Evolutionary conservation across 2,113 vertebrate species (phyloP).

Genomic region (Oncorhynchus kisutch): DNA sequence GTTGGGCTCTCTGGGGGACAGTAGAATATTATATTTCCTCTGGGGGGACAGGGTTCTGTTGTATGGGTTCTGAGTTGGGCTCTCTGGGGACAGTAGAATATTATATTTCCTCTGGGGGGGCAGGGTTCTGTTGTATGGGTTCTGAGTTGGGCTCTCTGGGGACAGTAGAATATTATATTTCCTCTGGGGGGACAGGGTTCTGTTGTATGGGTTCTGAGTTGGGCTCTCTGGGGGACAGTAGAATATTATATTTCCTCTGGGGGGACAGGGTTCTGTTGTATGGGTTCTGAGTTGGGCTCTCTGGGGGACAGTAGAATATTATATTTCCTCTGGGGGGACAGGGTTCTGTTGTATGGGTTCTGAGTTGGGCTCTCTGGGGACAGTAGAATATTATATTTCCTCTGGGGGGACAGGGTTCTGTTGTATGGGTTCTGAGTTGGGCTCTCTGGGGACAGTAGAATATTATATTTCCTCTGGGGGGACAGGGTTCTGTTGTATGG

Average conservation of each 20-base stretch:
- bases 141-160: constrained; percentile 47
- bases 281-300: constrained; percentile 10
- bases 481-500: not conserved
- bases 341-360: not conserved
- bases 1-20: constrained; percentile 49
- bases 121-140: not conserved
- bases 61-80: not conserved
- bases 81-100: constrained; percentile 48
- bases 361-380: constrained; percentile 49
- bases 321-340: not conserved
- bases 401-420: not conserved
- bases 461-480: not conserved
- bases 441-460: constrained; percentile 47
- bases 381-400: too few relatives aligned
- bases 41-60: not conserved
- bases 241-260: too few relatives aligned
- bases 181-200: not conserved
- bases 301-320: constrained; percentile 40
- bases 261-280: not conserved
- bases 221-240: constrained; percentile 49
- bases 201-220: not conserved
- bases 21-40: too few relatives aligned
- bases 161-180: not conserved
- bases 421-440: not conserved
- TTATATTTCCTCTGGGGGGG: not conserved